Percentiles rank a stretch among this genome's conserved stretches.
Conservation (phyloP, 2,113 vertebrate genomes). For the Canis aureus region DNA sequence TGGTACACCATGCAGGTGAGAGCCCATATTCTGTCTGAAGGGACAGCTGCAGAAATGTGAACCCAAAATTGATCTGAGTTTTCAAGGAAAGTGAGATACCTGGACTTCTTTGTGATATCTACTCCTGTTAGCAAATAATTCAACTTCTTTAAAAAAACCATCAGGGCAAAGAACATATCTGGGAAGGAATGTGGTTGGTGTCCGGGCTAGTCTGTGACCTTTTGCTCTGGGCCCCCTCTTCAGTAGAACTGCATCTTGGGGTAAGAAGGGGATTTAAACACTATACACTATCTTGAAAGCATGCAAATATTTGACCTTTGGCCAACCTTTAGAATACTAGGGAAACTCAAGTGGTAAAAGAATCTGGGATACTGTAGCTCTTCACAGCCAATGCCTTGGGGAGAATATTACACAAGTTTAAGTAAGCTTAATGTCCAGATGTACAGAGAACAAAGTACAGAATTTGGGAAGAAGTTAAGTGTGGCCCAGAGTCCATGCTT, state of each 20-base stretch:
- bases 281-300: neutral
- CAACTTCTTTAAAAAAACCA: conserved; percentile 30
- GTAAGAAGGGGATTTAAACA: conserved; percentile 51
- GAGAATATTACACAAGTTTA: conserved; percentile 37
- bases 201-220: neutral
- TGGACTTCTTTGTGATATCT: conserved; percentile 42
- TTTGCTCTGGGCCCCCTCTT: neutral
- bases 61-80: neutral
- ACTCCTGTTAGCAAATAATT: conserved; percentile 30
- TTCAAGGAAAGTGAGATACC: conserved; percentile 45
- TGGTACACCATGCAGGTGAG: neutral
- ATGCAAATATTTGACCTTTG: conserved; percentile 5
- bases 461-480: conserved; percentile 55
- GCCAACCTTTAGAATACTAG: conserved; percentile 1
- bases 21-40: neutral
- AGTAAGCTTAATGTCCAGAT: conserved; percentile 31
- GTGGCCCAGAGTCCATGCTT: conserved; percentile 34
- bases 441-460: conserved; percentile 60
- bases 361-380: conserved; percentile 31
- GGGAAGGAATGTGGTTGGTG: neutral
- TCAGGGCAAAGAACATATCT: conserved; percentile 28
- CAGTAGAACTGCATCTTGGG: neutral
- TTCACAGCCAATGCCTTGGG: conserved; percentile 45
- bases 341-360: neutral
- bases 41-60: conserved; percentile 7